These are phyloP conservation scores for Asbolus verrucosus DNA, from an alignment of 1,140 invertebrate genomes.

Conservation along the genomic window DNA sequence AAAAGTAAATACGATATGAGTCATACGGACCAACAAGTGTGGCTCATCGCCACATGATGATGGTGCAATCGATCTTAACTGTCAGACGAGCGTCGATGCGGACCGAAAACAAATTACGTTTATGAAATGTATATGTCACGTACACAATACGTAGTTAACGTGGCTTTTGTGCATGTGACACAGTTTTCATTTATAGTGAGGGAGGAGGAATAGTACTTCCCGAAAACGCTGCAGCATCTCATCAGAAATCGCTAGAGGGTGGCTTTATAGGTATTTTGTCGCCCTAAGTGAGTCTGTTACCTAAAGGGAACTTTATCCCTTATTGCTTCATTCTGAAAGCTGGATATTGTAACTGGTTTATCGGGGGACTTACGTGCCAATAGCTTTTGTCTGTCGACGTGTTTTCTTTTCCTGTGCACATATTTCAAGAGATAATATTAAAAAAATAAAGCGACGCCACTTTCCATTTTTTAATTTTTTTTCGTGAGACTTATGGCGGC, in stretches of 20 bases:
- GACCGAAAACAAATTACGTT: constrained; percentile 55
- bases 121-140: constrained; percentile 55
- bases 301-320: constrained; percentile 45
- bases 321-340: constrained; percentile 47
- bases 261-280: constrained; percentile 57
- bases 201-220: neutral
- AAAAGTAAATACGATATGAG: constrained; percentile 43
- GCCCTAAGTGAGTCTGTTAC: constrained; percentile 50
- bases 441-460: too few relatives aligned
- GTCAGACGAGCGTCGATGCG: constrained; percentile 47
- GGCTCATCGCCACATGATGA: constrained; percentile 48
- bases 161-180: constrained; percentile 49
- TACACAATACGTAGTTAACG: constrained; percentile 56
- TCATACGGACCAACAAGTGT: constrained; percentile 22
- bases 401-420: constrained; percentile 3
- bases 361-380: constrained; percentile 27
- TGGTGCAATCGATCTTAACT: constrained; percentile 56
- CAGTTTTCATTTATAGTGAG: constrained; percentile 45
- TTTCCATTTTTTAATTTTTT: too few relatives aligned
- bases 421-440: too few relatives aligned
- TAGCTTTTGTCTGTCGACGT: constrained; percentile 28
- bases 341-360: constrained; percentile 46
- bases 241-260: constrained; percentile 53
- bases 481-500: too few relatives aligned
- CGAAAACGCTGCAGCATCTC: constrained; percentile 23